Conservation (phyloP, 2,888 invertebrate species). For the Archips crataeganus region DNA sequence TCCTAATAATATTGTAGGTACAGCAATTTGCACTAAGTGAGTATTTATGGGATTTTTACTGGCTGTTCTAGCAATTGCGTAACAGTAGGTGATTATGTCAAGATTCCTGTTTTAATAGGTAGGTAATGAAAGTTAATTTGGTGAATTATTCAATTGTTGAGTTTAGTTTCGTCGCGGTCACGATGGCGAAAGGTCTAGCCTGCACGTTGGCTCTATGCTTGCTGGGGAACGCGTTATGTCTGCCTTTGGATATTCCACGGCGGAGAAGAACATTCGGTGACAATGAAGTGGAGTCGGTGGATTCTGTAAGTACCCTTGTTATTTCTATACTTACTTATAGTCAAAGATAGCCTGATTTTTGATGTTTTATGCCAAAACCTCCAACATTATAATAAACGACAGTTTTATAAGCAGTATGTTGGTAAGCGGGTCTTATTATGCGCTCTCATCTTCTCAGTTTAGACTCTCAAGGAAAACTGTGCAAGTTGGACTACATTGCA, state of each 20-base stretch:
- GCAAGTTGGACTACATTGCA: too few species aligned
- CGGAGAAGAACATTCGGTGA: conserved; percentile 49
- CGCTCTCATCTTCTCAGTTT: too few species aligned
- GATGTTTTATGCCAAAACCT: too few species aligned
- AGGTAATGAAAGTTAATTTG: conserved; percentile 21
- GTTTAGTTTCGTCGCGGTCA: conserved; percentile 51
- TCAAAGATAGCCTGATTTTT: neutral
- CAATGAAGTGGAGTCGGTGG: conserved; percentile 46
- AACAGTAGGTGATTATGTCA: conserved; percentile 29
- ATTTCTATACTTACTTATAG: neutral
- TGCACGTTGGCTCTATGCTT: conserved; percentile 58
- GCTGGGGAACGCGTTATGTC: conserved; percentile 61
- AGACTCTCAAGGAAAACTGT: too few species aligned
- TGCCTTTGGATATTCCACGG: conserved; percentile 53
- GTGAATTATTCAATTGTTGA: conserved; percentile 14
- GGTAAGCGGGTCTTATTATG: too few species aligned
- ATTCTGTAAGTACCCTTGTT: conserved; percentile 53
- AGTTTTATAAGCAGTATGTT: too few species aligned
- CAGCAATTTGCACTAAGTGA: too few species aligned
- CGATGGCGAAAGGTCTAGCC: conserved; percentile 63
- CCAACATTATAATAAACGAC: too few species aligned
- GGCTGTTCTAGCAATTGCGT: too few species aligned
- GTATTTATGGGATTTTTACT: too few species aligned
- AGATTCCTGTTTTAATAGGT: conserved; percentile 24
- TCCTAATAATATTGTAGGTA: too few species aligned